A percentile compares a stretch with the other conserved stretches of the same genome.
Conservation (phyloP, 2,797 vertebrate genomes). For the Myiothlypis chrysogaster region DNA sequence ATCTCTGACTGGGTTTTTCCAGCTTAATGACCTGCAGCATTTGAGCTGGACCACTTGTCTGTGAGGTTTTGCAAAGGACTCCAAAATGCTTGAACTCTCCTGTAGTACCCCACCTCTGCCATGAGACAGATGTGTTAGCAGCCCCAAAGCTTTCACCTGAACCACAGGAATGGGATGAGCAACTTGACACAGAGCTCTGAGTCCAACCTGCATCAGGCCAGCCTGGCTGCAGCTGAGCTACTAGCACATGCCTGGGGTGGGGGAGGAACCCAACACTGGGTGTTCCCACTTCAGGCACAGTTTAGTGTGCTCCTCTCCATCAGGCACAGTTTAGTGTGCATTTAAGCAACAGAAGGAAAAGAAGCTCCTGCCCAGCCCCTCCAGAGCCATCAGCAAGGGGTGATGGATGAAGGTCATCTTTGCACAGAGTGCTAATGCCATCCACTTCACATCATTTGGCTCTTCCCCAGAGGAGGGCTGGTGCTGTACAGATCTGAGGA, state of each 20-base stretch:
- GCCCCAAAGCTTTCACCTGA: not conserved
- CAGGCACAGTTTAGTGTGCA: not conserved
- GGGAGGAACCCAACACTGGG: rapidly evolving
- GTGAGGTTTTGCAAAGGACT: not conserved
- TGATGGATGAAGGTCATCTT: slow-evolving; percentile 61
- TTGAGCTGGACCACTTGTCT: not conserved
- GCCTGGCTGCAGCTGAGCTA: not conserved
- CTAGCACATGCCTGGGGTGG: not conserved
- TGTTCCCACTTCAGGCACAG: not conserved
- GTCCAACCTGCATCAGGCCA: not conserved
- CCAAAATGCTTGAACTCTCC: not conserved
- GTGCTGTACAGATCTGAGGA: not conserved
- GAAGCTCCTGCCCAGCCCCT: not conserved
- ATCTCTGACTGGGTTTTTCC: not conserved
- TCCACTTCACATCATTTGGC: slow-evolving; percentile 65
- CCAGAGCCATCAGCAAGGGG: slow-evolving; percentile 53
- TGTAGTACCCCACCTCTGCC: not conserved
- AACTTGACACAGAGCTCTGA: not conserved
- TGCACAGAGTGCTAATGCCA: slow-evolving; percentile 19
- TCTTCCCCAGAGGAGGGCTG: not conserved
- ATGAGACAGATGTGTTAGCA: rapidly evolving
- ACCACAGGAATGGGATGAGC: not conserved
- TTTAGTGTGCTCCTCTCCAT: not conserved
- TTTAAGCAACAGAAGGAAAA: not conserved
- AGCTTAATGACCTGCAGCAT: not conserved